Percentiles rank a stretch among this genome's conserved stretches.
Evolutionary conservation across 1,140 invertebrate genomes (phyloP).

Genomic region (Belonocnema kinseyi): DNA sequence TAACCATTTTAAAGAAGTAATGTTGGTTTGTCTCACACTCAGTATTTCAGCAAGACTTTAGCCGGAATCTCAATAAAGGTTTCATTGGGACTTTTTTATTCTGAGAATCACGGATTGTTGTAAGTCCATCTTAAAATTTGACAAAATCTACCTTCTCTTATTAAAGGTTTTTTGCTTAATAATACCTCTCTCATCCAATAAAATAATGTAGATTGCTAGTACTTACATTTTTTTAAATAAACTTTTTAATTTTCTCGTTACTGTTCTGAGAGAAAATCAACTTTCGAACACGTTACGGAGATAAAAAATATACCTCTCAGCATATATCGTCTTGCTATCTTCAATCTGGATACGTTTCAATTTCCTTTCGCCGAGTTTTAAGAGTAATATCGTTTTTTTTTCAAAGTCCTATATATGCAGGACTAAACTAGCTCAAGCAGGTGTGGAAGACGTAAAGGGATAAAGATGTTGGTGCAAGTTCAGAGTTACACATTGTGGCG

Average conservation of each 20-base stretch:
- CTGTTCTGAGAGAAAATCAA: not conserved
- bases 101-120: too few relatives aligned
- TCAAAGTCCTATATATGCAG: not conserved
- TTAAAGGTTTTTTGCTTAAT: too few relatives aligned
- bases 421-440: slow-evolving; percentile 7
- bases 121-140: too few relatives aligned
- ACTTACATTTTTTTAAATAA: not conserved
- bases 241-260: not conserved
- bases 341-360: slow-evolving; percentile 26
- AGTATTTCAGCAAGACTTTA: too few relatives aligned
- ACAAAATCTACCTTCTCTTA: too few relatives aligned
- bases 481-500: slow-evolving; percentile 15
- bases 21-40: too few relatives aligned
- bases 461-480: not conserved
- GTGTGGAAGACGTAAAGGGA: slow-evolving; percentile 25
- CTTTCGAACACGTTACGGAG: not conserved
- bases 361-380: slow-evolving; percentile 15
- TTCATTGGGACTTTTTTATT: too few relatives aligned
- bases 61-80: too few relatives aligned
- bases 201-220: too few relatives aligned
- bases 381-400: slow-evolving; percentile 21
- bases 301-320: not conserved
- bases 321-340: not conserved
- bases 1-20: too few relatives aligned
- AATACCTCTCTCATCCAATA: too few relatives aligned